A percentile compares a stretch with the other conserved stretches of the same genome.
These are phyloP conservation scores for Gastracanthus pulcherrimus DNA, from an alignment of 2,888 invertebrate species.

Conservation along the genomic window DNA sequence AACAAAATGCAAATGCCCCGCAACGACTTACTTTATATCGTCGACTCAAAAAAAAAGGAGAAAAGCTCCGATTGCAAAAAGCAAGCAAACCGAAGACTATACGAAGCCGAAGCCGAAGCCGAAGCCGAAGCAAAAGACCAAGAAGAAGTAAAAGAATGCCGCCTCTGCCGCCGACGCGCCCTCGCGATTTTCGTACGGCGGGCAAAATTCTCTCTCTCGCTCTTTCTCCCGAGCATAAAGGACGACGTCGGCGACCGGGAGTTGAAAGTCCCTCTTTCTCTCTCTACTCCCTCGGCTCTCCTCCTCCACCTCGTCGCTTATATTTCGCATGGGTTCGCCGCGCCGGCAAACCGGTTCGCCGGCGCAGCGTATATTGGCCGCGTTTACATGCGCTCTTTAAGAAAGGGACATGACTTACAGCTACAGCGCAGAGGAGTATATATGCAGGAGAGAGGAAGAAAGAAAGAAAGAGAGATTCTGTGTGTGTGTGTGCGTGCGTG, in stretches of 20 bases:
- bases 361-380: constrained; percentile 50
- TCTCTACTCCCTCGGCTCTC: constrained; percentile 29
- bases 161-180: too few species aligned
- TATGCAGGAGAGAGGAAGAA: background rate
- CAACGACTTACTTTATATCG: too few species aligned
- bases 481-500: background rate
- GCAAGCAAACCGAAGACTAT: too few species aligned
- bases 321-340: constrained; percentile 12
- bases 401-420: constrained; percentile 58
- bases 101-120: background rate
- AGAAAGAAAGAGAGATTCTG: background rate
- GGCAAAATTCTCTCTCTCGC: background rate
- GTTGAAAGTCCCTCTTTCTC: constrained; percentile 38
- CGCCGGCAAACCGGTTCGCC: constrained; percentile 67
- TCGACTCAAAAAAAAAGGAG: too few species aligned
- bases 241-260: constrained; percentile 31
- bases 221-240: constrained; percentile 29
- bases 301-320: constrained; percentile 15
- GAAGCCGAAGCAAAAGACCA: background rate
- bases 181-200: constrained; percentile 36
- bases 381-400: constrained; percentile 62
- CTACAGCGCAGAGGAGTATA: background rate
- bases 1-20: too few species aligned
- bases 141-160: background rate
- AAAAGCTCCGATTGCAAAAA: too few species aligned